Percentiles rank a stretch among this genome's conserved stretches.
These are phyloP conservation scores for Chaetura pelagica DNA, from an alignment of 2,113 vertebrate species.

Conservation along the genomic window DNA sequence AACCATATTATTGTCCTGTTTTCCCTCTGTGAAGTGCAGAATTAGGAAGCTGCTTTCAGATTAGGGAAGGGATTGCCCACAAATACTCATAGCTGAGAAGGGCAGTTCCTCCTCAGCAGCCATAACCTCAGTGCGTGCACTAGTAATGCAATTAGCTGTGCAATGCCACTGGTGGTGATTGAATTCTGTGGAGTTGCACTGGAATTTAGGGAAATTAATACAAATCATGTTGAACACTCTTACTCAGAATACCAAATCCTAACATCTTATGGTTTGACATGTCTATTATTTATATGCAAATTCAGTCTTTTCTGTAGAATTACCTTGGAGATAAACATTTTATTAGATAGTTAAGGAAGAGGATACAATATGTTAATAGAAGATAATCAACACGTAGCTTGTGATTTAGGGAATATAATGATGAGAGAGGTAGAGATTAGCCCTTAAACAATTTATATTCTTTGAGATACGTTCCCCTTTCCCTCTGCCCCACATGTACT, in stretches of 20 bases:
- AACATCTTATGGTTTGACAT: slow-evolving; percentile 49
- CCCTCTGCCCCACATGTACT: not conserved
- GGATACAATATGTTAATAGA: not conserved
- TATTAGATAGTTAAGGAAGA: slow-evolving; percentile 27
- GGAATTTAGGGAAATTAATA: slow-evolving; percentile 45
- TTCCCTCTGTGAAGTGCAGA: not conserved
- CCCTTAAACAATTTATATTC: not conserved
- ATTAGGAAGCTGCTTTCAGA: not conserved
- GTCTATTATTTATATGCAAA: slow-evolving; percentile 76
- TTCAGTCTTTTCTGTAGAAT: slow-evolving; percentile 35
- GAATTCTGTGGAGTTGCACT: not conserved
- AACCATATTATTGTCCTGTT: fast-evolving
- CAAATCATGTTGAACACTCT: not conserved
- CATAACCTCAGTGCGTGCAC: not conserved
- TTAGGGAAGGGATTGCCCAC: not conserved
- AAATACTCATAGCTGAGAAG: fast-evolving
- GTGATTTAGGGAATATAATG: not conserved
- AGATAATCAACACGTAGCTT: not conserved
- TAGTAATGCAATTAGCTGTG: not conserved
- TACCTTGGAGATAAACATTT: slow-evolving; percentile 61
- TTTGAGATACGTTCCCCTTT: not conserved
- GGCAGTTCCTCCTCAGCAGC: not conserved
- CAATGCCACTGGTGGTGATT: not conserved
- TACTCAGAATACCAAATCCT: slow-evolving; percentile 51
- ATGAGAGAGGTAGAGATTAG: not conserved